These are phyloP conservation scores for Oligia fasciuncula DNA, from an alignment of 2,888 invertebrate genomes.

Conservation along the genomic window DNA sequence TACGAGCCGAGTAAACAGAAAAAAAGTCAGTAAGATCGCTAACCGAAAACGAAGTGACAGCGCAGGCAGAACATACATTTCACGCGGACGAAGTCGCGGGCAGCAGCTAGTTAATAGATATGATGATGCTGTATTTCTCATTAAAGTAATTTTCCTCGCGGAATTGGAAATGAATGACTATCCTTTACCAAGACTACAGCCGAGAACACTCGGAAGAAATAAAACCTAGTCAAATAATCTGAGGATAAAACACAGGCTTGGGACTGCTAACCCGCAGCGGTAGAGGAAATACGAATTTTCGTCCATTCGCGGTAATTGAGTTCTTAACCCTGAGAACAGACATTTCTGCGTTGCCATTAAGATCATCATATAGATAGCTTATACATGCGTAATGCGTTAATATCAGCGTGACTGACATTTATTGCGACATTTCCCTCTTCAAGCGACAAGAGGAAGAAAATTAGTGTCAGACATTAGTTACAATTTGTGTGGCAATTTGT, in stretches of 20 bases:
- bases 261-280: slow-evolving; percentile 25
- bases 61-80: too few relatives aligned
- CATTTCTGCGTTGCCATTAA: slow-evolving; percentile 50
- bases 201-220: slow-evolving; percentile 8
- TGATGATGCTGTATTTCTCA: not conserved
- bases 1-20: too few relatives aligned
- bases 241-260: slow-evolving; percentile 31
- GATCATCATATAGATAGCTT: slow-evolving; percentile 61
- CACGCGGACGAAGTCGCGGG: too few relatives aligned
- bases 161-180: not conserved
- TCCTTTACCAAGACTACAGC: not conserved
- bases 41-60: too few relatives aligned
- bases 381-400: slow-evolving; percentile 55
- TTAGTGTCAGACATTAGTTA: slow-evolving; percentile 64
- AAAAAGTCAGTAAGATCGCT: too few relatives aligned
- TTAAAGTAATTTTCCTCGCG: slow-evolving; percentile 29
- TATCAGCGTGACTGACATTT: slow-evolving; percentile 57
- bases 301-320: slow-evolving; percentile 52
- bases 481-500: slow-evolving; percentile 63
- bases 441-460: slow-evolving; percentile 59
- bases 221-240: slow-evolving; percentile 31
- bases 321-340: slow-evolving; percentile 57
- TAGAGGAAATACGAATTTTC: slow-evolving; percentile 56
- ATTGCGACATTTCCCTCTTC: slow-evolving; percentile 51
- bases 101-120: slow-evolving; percentile 18